phyloP scores from a whole-genome alignment of 2,113 vertebrate species.

The Mobula hypostoma region DNA sequence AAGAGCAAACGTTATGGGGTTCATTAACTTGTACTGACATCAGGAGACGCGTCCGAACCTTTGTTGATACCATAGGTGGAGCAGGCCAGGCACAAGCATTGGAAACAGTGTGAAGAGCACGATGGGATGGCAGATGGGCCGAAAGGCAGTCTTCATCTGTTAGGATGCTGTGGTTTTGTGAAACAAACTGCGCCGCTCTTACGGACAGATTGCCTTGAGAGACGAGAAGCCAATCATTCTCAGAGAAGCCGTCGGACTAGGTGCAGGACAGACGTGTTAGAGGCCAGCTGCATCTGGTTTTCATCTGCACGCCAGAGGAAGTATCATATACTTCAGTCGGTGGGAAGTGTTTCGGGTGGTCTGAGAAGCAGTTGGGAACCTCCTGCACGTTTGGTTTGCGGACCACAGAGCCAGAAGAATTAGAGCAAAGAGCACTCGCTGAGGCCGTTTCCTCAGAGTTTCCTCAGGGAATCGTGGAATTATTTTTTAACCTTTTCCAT shows the following conservation, averaged over 20 bases:
- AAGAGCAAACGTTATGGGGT: neutral
- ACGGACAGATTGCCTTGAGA: neutral
- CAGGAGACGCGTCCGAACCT: neutral
- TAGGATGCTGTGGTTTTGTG: neutral
- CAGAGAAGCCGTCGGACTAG: neutral
- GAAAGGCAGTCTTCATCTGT: neutral
- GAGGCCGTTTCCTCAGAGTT: neutral
- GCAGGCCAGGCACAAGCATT: neutral
- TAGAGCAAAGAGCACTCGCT: neutral
- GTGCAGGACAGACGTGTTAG: neutral
- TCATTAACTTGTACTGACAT: neutral
- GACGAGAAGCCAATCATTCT: neutral
- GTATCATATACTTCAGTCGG: neutral
- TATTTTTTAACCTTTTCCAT: neutral
- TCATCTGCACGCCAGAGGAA: neutral
- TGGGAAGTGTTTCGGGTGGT: neutral
- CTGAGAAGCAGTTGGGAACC: neutral
- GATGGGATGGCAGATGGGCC: neutral
- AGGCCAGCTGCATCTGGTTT: neutral
- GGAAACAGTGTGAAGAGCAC: neutral
- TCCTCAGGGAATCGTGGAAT: neutral
- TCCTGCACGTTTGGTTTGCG: neutral
- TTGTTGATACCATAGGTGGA: neutral
- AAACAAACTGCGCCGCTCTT: neutral
- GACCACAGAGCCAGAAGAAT: neutral